Conservation (phyloP, 2,113 vertebrate species). For the Poeciliopsis occidentalis region DNA sequence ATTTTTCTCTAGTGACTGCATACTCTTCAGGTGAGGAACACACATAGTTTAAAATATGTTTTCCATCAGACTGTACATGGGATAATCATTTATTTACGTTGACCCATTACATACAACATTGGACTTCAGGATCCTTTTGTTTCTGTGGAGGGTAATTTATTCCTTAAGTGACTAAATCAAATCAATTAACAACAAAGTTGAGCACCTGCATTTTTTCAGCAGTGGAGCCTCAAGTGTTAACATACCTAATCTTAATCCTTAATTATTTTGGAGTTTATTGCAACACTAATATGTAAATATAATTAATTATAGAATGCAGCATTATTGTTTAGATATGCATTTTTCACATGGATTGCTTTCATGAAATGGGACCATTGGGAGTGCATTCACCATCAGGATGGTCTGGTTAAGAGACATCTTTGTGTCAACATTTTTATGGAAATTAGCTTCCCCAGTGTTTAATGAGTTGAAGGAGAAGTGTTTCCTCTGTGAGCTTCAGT, state of each 20-base stretch:
- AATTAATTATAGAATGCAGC: no score
- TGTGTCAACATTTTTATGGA: slow-evolving; percentile 7
- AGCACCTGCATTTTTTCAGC: slow-evolving; percentile 6
- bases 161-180: slow-evolving; percentile 16
- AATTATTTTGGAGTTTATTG: slow-evolving; percentile 25
- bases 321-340: no score
- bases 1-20: slow-evolving; percentile 26
- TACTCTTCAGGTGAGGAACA: slow-evolving; percentile 23
- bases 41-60: slow-evolving; percentile 24
- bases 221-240: slow-evolving; percentile 36
- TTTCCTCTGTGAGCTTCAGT: slow-evolving; percentile 6
- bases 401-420: slow-evolving; percentile 14
- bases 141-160: slow-evolving; percentile 1
- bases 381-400: slow-evolving; percentile 22
- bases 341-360: background rate
- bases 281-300: background rate
- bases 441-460: slow-evolving; percentile 13
- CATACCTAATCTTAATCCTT: slow-evolving; percentile 2
- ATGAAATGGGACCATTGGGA: slow-evolving; percentile 8
- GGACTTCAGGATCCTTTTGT: slow-evolving; percentile 18
- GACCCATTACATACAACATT: slow-evolving; percentile 2
- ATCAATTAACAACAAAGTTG: slow-evolving; percentile 22
- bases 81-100: slow-evolving; percentile 10
- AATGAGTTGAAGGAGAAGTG: slow-evolving; percentile 42
- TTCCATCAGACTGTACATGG: slow-evolving; percentile 29